These are phyloP conservation scores for Ariolimax columbianus DNA, from an alignment of 2,888 invertebrate genomes.

Conservation along the genomic window DNA sequence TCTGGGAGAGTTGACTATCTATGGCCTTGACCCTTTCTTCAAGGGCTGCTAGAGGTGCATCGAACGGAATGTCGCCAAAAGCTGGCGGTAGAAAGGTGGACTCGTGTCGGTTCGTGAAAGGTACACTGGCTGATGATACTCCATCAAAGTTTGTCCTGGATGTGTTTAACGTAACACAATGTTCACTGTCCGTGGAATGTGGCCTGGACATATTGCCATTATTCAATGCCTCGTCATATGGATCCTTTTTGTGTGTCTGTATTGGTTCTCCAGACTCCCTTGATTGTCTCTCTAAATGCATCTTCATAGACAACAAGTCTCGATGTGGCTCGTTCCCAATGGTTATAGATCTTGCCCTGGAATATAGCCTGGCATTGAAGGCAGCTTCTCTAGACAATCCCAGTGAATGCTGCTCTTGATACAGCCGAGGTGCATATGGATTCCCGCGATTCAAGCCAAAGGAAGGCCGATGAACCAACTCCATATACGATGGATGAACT, in stretches of 20 bases:
- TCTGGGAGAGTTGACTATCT: constrained; percentile 68
- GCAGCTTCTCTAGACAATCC: constrained; percentile 58
- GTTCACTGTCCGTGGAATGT: constrained; percentile 12
- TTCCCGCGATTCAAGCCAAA: constrained; percentile 3
- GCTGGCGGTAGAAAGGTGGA: constrained; percentile 33
- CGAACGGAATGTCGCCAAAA: constrained; percentile 70
- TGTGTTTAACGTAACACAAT: neutral
- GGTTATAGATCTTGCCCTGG: neutral
- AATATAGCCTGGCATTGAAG: neutral
- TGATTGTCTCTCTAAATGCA: constrained; percentile 7
- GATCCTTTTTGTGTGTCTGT: neutral
- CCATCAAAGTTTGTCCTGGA: neutral
- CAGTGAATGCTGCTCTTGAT: constrained; percentile 44
- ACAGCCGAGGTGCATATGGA: constrained; percentile 39
- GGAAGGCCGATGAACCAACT: constrained; percentile 42
- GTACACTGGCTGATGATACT: neutral
- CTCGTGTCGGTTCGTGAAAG: constrained; percentile 23
- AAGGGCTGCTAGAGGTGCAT: constrained; percentile 87
- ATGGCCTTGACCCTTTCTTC: constrained; percentile 89
- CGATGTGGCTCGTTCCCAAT: neutral
- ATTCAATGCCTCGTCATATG: constrained; percentile 42
- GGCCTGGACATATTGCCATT: constrained; percentile 42
- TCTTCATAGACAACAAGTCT: neutral
- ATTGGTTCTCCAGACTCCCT: neutral
- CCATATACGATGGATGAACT: constrained; percentile 44